A percentile compares a stretch with the other conserved stretches of the same genome.
Evolutionary conservation across 2,113 vertebrate genomes (phyloP).

Genomic region (Ammospiza caudacuta): DNA sequence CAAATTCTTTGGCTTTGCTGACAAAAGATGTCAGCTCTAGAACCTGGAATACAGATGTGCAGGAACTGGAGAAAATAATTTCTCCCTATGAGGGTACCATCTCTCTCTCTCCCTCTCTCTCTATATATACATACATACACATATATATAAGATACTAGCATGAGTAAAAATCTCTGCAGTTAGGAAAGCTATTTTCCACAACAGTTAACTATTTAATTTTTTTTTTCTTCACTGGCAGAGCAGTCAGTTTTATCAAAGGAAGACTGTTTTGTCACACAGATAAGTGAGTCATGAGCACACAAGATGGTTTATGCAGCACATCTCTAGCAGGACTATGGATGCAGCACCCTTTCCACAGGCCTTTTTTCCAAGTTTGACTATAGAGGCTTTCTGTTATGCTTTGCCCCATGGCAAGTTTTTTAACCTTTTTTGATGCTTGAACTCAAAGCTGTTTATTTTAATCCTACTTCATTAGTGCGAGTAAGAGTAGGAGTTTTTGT

Average conservation of each 20-base stretch:
- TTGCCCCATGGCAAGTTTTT: not conserved
- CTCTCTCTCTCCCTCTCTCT: not conserved
- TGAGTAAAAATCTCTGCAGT: not conserved
- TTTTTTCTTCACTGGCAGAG: not conserved
- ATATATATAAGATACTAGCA: not conserved
- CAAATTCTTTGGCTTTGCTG: not conserved
- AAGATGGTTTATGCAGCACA: not conserved
- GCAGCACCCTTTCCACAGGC: not conserved
- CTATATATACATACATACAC: not conserved
- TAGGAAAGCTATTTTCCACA: not conserved
- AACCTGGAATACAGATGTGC: not conserved
- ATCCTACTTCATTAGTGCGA: not conserved
- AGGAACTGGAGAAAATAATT: not conserved
- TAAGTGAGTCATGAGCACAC: not conserved
- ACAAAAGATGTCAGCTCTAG: not conserved
- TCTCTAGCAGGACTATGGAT: not conserved
- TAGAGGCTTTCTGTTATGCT: not conserved
- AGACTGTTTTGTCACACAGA: not conserved
- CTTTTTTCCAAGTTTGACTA: not conserved
- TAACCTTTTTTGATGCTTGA: not conserved
- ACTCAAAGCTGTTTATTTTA: not conserved
- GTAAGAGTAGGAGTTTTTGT: not conserved
- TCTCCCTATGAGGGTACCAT: not conserved
- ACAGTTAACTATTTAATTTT: not conserved
- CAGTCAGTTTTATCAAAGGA: not conserved